Evolutionary conservation across 2,797 vertebrate species (phyloP).

Genomic region (Poliocrania exsul): DNA sequence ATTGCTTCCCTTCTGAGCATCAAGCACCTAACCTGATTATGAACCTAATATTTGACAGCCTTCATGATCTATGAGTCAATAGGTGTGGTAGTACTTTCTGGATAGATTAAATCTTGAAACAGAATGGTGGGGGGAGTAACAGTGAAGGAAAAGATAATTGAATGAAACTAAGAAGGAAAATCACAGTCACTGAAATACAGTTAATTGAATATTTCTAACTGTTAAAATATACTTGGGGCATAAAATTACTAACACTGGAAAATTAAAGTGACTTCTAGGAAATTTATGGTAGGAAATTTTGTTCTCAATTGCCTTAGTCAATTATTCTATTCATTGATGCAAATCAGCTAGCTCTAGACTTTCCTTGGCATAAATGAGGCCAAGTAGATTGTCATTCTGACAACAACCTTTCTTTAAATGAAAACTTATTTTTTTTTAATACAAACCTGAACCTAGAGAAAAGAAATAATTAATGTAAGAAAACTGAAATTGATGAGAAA

Average conservation of each 20-base stretch:
- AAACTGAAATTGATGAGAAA: not conserved
- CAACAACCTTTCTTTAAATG: not conserved
- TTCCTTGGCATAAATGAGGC: not conserved
- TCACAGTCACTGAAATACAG: not conserved
- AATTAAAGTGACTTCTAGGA: constrained; percentile 18
- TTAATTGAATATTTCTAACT: constrained; percentile 1
- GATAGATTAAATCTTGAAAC: not conserved
- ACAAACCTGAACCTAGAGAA: not conserved
- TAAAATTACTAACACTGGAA: constrained; percentile 11
- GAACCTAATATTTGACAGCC: not conserved
- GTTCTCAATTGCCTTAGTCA: not conserved
- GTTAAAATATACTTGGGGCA: not conserved
- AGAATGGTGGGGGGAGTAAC: fast-evolving
- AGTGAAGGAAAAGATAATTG: not conserved
- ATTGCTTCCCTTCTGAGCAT: not conserved
- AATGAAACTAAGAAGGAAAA: not conserved
- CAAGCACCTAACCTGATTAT: not conserved
- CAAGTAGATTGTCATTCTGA: not conserved
- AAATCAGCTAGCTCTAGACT: not conserved
- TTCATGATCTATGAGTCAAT: not conserved
- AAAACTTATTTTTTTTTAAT: not conserved
- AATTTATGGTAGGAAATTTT: constrained; percentile 4
- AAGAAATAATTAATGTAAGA: not conserved
- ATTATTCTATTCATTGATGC: constrained; percentile 34
- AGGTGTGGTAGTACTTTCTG: not conserved